Conservation (phyloP, 2,113 vertebrate genomes). For the Catagonus wagneri region DNA sequence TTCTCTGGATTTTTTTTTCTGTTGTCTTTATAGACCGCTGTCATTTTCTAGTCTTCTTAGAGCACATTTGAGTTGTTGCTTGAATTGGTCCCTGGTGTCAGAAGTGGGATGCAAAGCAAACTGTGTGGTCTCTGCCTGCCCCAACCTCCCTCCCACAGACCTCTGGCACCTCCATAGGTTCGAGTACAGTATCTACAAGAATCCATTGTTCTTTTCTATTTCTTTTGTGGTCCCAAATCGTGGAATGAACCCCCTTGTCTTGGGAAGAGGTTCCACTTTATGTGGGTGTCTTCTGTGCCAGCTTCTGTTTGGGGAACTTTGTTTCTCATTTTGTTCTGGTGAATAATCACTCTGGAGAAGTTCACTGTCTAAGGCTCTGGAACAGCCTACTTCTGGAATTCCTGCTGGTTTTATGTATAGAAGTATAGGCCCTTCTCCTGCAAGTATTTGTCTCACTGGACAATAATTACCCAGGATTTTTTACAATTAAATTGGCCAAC, state of each 20-base stretch:
- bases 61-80: not conserved
- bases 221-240: not conserved
- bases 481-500: not conserved
- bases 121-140: not conserved
- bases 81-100: not conserved
- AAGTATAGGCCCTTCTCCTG: not conserved
- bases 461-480: not conserved
- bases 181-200: not conserved
- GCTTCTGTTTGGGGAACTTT: not conserved
- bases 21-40: not conserved
- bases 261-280: not conserved
- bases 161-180: not conserved
- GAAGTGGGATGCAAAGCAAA: not conserved
- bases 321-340: not conserved
- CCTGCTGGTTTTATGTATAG: not conserved
- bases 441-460: not conserved
- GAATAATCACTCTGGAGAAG: not conserved
- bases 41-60: not conserved
- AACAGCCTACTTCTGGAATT: not conserved
- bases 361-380: not conserved
- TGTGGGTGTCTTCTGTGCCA: not conserved
- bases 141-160: not conserved
- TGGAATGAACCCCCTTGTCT: not conserved
- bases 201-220: not conserved
- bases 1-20: not conserved